phyloP scores from a whole-genome alignment of 2,888 invertebrate species.

The Halictus quadricinctus region DNA sequence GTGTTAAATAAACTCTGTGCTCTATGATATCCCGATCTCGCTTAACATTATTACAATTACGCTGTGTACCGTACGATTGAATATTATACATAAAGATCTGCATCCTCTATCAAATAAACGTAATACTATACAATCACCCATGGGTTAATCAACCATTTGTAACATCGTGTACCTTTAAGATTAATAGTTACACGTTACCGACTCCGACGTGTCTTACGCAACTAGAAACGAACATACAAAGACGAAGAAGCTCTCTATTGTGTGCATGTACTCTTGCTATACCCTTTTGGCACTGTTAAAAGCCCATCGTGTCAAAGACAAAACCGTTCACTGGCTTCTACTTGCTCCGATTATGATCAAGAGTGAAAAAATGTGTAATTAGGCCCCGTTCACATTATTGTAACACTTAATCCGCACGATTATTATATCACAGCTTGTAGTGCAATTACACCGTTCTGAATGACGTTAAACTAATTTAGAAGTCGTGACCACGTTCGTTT shows the following conservation, averaged over 20 bases:
- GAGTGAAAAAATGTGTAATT: slow-evolving; percentile 49
- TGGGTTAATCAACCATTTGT: slow-evolving; percentile 52
- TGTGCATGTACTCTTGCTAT: slow-evolving; percentile 56
- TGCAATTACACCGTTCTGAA: slow-evolving; percentile 21
- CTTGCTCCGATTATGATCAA: slow-evolving; percentile 57
- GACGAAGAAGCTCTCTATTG: slow-evolving; percentile 63
- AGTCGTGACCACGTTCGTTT: slow-evolving; percentile 19
- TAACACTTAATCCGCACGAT: slow-evolving; percentile 39
- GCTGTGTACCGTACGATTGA: slow-evolving; percentile 31
- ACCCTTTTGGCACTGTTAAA: slow-evolving; percentile 75
- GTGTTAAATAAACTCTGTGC: slow-evolving; percentile 41
- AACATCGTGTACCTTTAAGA: slow-evolving; percentile 54
- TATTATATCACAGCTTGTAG: slow-evolving; percentile 63
- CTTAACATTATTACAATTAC: slow-evolving; percentile 42
- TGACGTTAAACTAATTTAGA: slow-evolving; percentile 25
- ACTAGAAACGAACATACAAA: slow-evolving; percentile 67
- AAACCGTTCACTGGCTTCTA: slow-evolving; percentile 47
- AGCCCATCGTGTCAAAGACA: slow-evolving; percentile 67
- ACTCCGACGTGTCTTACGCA: slow-evolving; percentile 65
- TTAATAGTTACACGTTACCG: slow-evolving; percentile 60
- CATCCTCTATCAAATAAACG: slow-evolving; percentile 32
- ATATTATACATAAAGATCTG: slow-evolving; percentile 39
- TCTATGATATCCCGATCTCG: slow-evolving; percentile 28
- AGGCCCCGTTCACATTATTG: slow-evolving; percentile 53
- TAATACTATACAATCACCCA: slow-evolving; percentile 52